Base-by-base conservation (phyloP, 2,797 vertebrate species). In the Petrocephalus sullivani region DNA sequence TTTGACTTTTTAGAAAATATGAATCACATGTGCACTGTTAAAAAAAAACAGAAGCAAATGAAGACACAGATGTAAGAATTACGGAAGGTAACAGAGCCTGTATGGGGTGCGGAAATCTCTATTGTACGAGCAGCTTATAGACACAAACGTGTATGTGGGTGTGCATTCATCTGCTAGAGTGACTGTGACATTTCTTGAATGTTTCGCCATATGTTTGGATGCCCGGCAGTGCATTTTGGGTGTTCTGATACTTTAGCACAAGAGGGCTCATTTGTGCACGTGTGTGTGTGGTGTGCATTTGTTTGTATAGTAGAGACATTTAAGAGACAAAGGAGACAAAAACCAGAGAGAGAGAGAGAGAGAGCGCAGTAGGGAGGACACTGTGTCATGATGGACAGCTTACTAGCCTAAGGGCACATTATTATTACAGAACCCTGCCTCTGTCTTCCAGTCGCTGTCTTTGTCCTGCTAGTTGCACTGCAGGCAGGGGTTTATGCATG, bases 321-420 rank as follows among this genome's bases (percentile, higher is more conserved):
- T 81, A 9, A 46, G 41, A 78, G 75, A 81, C 41, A 81, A 81
- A 49, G 19, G 41, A 81, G 41, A 81, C 16, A 49, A 49, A 78
- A 49, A 81, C 75, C 21, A 16, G n/a, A 81, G n/a, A 10, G 41
- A n/a, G 3, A 9, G 75, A 12, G 54, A 9, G 61, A 84, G 61
- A 19, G 12, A 54, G 23, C 49, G 21, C 51, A 57, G 53, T 33
- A 23, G 54, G 53, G 53, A 85, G 23, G 83, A 85, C 83, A 85
- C 51, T 23, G 54, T 33, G 23, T 85, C 83, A 85, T 87, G 82
- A 90, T 81, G 84, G 89, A 93, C 93, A 91, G 93, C 91, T 92
- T 92, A 93, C 92, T 93, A 91, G 94, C 94, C 94, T 92, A 91
- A 93, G 95, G 95, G 93, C 86, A 90, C 93, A 94, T 95, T 92